Percentiles rank a stretch among this genome's conserved stretches.
Evolutionary conservation across 1,140 invertebrate species (phyloP).

Genomic region (Drosophila hydei): DNA sequence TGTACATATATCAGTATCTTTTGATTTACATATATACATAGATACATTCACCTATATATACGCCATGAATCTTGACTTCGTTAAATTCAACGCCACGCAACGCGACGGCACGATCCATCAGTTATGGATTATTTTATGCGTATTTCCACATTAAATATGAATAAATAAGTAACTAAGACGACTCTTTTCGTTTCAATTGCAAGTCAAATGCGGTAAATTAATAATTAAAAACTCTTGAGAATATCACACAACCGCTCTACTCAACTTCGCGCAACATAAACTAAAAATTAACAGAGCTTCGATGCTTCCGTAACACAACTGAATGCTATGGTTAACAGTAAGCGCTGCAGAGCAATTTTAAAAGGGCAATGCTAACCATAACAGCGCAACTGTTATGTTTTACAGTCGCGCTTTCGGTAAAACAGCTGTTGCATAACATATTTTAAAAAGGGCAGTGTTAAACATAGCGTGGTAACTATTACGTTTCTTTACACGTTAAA

Average conservation of each 20-base stretch:
- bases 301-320: constrained; percentile 24
- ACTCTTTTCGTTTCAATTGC: constrained; percentile 3
- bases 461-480: too few relatives aligned
- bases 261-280: constrained; percentile 48
- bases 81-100: neutral
- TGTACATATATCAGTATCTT: constrained; percentile 26
- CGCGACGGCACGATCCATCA: constrained; percentile 11
- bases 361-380: constrained; percentile 10
- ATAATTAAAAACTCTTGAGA: constrained; percentile 23
- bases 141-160: neutral
- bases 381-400: constrained; percentile 1
- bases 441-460: neutral
- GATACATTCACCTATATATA: constrained; percentile 3
- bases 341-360: constrained; percentile 15
- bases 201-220: constrained; percentile 17
- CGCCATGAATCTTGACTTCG: constrained; percentile 1
- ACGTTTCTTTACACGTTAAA: neutral
- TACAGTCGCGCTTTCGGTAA: too few relatives aligned
- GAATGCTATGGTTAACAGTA: constrained; percentile 35
- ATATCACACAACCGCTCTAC: constrained; percentile 38
- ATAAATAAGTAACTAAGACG: neutral
- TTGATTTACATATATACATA: constrained; percentile 31
- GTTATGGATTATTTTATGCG: neutral
- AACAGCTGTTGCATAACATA: constrained; percentile 21
- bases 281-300: constrained; percentile 38